Percentiles rank a stretch among this genome's conserved stretches.
phyloP scores from a whole-genome alignment of 2,113 vertebrate species.

The Catharus bicknelli region DNA sequence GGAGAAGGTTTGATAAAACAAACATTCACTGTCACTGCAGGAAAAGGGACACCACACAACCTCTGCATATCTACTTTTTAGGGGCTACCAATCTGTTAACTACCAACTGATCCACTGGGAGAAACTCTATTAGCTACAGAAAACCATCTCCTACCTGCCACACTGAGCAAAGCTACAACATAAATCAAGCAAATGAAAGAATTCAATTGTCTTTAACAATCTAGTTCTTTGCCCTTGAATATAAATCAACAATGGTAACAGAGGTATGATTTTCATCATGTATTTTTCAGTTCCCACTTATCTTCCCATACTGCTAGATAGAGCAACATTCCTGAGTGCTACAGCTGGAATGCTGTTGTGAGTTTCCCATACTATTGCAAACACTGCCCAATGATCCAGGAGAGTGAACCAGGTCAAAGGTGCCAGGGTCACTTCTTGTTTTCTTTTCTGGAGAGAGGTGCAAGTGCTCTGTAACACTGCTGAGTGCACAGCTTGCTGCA shows the following conservation, averaged over 20 bases:
- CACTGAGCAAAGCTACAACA: not conserved
- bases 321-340: constrained; percentile 42
- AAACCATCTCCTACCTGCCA: not conserved
- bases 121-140: not conserved
- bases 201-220: not conserved
- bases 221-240: not conserved
- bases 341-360: constrained; percentile 34
- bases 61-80: not conserved
- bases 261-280: not conserved
- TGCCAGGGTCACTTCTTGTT: constrained; percentile 37
- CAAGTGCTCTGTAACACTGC: constrained; percentile 16
- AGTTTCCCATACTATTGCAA: constrained; percentile 34
- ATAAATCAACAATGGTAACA: not conserved
- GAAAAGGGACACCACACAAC: not conserved
- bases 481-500: not conserved
- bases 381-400: constrained; percentile 47
- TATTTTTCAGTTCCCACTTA: constrained; percentile 14
- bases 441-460: constrained; percentile 34
- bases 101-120: not conserved
- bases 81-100: not conserved
- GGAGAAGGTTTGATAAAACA: not conserved
- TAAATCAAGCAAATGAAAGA: not conserved
- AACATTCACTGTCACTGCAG: not conserved
- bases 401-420: constrained; percentile 44
- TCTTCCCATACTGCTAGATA: not conserved